phyloP scores from a whole-genome alignment of 2,888 invertebrate genomes.

The Cerastis rubricosa region DNA sequence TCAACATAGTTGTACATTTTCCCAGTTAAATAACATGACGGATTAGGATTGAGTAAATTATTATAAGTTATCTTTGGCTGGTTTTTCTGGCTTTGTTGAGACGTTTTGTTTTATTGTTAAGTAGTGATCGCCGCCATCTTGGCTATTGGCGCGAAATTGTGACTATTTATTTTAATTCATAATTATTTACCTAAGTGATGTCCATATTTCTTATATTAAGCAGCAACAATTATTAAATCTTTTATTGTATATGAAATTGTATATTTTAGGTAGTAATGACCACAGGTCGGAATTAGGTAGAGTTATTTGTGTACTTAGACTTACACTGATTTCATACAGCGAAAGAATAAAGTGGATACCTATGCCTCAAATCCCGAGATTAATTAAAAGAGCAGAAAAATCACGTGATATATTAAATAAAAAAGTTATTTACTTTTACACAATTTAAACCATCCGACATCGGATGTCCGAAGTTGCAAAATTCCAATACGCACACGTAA shows the following conservation, averaged over 20 bases:
- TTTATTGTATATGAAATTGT: conserved; percentile 49
- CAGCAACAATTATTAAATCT: conserved; percentile 43
- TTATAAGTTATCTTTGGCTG: conserved; percentile 14
- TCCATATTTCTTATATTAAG: conserved; percentile 59
- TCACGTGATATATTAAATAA: too few relatives aligned
- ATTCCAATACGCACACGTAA: too few relatives aligned
- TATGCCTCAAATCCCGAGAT: too few relatives aligned
- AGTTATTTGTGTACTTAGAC: too few relatives aligned
- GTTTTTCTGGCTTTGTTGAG: conserved; percentile 24
- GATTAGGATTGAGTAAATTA: conserved; percentile 27
- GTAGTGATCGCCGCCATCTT: conserved; percentile 57
- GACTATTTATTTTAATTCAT: conserved; percentile 64
- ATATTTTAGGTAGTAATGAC: conserved; percentile 46
- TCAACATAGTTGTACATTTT: conserved; percentile 42
- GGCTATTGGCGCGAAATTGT: conserved; percentile 48
- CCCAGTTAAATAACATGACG: conserved; percentile 14
- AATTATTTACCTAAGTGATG: conserved; percentile 65
- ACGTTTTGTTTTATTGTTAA: conserved; percentile 29
- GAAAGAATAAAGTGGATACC: too few relatives aligned
- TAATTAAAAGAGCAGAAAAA: too few relatives aligned
- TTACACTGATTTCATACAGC: too few relatives aligned
- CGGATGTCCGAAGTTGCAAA: too few relatives aligned
- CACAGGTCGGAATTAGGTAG: too few relatives aligned
- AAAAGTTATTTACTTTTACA: too few relatives aligned
- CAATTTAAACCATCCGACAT: too few relatives aligned